Conservation (phyloP, 2,888 invertebrate genomes). For the Orthosia gracilis region DNA sequence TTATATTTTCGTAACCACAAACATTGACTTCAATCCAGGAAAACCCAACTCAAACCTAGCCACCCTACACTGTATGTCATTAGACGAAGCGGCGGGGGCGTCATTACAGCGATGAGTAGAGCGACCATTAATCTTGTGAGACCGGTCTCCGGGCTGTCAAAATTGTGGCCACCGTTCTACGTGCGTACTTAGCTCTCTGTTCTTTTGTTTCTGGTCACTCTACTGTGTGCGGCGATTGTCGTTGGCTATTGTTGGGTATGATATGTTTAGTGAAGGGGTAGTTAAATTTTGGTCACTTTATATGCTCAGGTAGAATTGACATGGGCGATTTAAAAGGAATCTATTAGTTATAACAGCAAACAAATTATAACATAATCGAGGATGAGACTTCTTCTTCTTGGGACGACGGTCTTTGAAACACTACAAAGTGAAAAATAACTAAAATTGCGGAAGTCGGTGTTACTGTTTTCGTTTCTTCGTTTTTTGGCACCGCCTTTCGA, state of each 20-base stretch:
- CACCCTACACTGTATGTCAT: slow-evolving; percentile 88
- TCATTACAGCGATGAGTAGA: slow-evolving; percentile 91
- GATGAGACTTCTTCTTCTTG: too few species aligned
- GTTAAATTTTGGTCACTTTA: slow-evolving; percentile 6
- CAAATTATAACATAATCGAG: too few species aligned
- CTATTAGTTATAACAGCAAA: too few species aligned
- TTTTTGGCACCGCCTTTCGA: too few species aligned
- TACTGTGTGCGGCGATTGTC: slow-evolving; percentile 59
- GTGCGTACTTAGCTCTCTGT: slow-evolving; percentile 68
- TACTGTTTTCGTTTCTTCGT: too few species aligned
- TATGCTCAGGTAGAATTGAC: neutral
- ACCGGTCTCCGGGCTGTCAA: slow-evolving; percentile 89
- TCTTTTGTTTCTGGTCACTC: slow-evolving; percentile 73
- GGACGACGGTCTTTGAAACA: too few species aligned
- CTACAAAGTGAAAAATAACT: too few species aligned
- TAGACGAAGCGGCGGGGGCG: slow-evolving; percentile 87
- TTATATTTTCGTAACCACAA: neutral
- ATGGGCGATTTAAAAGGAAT: too few species aligned
- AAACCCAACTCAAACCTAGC: slow-evolving; percentile 15
- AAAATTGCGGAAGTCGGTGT: too few species aligned
- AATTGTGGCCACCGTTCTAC: slow-evolving; percentile 87
- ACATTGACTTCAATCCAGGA: neutral
- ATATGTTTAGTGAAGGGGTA: neutral
- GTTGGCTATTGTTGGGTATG: slow-evolving; percentile 41
- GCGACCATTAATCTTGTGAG: slow-evolving; percentile 88